A percentile compares a stretch with the other conserved stretches of the same genome.
Evolutionary conservation across 2,888 invertebrate genomes (phyloP).

Genomic region (Pandemis cinnamomeana): DNA sequence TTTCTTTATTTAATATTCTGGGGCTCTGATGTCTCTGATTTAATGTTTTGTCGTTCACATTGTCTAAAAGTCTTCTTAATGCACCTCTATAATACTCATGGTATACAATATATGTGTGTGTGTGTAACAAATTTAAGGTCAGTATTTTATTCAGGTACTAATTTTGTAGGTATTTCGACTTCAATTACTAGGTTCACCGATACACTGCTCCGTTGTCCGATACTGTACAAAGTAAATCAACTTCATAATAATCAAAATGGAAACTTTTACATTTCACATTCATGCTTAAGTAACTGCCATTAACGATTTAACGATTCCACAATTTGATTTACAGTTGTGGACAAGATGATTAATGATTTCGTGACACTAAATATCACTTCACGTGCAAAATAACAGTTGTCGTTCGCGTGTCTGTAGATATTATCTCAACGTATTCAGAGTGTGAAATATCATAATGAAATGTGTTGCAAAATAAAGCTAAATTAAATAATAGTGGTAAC

Average conservation of each 20-base stretch:
- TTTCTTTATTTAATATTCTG: no score
- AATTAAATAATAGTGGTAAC: conserved; percentile 42
- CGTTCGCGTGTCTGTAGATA: conserved; percentile 47
- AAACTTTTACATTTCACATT: conserved; percentile 30
- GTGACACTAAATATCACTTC: conserved; percentile 31
- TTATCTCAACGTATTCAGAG: conserved; percentile 51
- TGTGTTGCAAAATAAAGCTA: conserved; percentile 44
- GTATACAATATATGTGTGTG: no score
- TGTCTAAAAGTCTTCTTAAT: no score
- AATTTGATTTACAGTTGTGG: conserved; percentile 23
- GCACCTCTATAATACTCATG: no score
- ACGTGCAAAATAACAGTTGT: conserved; percentile 42
- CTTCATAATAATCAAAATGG: conserved; percentile 26
- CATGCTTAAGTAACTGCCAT: not conserved
- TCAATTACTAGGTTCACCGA: no score
- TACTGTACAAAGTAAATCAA: not conserved
- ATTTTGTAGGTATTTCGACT: no score
- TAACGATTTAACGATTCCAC: conserved; percentile 12
- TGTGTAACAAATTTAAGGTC: no score
- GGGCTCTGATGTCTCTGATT: no score
- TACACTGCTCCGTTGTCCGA: not conserved
- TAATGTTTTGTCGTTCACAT: no score
- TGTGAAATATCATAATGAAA: conserved; percentile 53
- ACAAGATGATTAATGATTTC: conserved; percentile 24
- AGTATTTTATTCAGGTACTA: no score